phyloP scores from a whole-genome alignment of 2,797 vertebrate species.

The Benthosema pterotum region DNA sequence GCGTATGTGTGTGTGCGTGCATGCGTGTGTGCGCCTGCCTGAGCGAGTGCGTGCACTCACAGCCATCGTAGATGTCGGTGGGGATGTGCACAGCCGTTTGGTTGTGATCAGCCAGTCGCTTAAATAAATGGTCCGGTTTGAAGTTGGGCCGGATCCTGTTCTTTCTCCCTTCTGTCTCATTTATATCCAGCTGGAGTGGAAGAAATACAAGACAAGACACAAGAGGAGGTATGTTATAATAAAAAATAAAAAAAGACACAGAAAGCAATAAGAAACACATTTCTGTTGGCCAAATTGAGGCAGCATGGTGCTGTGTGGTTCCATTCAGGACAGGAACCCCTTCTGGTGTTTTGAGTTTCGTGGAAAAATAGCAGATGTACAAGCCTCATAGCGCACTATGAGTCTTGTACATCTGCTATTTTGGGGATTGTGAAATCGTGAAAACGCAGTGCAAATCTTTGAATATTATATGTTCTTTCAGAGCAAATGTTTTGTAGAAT shows the following conservation, averaged over 20 bases:
- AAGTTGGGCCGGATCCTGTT: constrained; percentile 90
- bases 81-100: constrained; percentile 97
- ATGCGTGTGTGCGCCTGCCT: neutral
- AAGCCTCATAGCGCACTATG: too few species aligned
- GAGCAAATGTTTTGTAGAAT: too few species aligned
- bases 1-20: neutral
- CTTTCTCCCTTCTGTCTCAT: constrained; percentile 90
- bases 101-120: constrained; percentile 90
- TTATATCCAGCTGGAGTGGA: constrained; percentile 85
- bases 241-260: constrained; percentile 18
- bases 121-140: constrained; percentile 89
- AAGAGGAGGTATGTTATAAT: neutral
- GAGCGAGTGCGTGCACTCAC: constrained; percentile 81
- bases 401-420: too few species aligned
- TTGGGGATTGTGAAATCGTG: too few species aligned
- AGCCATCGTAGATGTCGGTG: constrained; percentile 98
- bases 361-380: too few species aligned
- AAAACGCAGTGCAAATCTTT: too few species aligned
- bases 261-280: constrained; percentile 13
- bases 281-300: constrained; percentile 31
- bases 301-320: neutral
- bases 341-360: neutral
- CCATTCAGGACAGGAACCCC: too few species aligned
- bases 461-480: too few species aligned
- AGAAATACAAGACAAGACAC: constrained; percentile 18